Evolutionary conservation across 1,140 invertebrate genomes (phyloP), one percentile per base, ranked within the genome.

Genomic region (Bicyclus anynana): DNA sequence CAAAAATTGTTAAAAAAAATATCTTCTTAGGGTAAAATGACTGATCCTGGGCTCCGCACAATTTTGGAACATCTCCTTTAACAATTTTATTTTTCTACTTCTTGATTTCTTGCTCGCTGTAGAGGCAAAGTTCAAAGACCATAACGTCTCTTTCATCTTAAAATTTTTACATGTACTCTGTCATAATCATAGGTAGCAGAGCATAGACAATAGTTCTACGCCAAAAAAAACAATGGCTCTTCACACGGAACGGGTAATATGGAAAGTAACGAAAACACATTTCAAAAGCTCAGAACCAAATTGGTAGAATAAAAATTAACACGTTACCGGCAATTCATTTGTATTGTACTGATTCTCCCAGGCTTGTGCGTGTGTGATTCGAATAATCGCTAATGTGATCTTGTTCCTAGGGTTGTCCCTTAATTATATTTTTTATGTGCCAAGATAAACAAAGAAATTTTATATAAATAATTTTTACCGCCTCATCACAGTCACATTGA

Each of bases 201-300:
- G 64, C 71, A 75, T 70, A 70, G 67, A 79, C 75, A 82, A 83
- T 80, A 46, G 48, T 51, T 53, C 46, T 67, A 74, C 51, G 57
- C 57, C 59, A 65, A 65, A 80, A 65, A 65, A 80, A 70, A 84
- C 80, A 86, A 83, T 83, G 73, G 79, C 67, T 62, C 58, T 77
- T 83, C 80, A 79, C 80, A 83, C 80, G 80, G 69, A 60, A 65
- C 59, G 66, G 61, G 55, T 71, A 71, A 70, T 71, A 72, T 75
- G 76, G 77, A 80, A 81, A 85, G 77, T 74, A 84, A 79, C 77
- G 73, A 84, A 86, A 82, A 81, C 71, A 81, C 76, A 82, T 85
- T 84, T 77, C 82, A 76, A 85, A 83, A 67, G 55, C 59, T 65
- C 51, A 21, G 53, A 74, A 56, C 68, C 66, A 80, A 86, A 84